Evolutionary conservation across 2,797 vertebrate species (phyloP).

Genomic region (Botia kubotai): DNA sequence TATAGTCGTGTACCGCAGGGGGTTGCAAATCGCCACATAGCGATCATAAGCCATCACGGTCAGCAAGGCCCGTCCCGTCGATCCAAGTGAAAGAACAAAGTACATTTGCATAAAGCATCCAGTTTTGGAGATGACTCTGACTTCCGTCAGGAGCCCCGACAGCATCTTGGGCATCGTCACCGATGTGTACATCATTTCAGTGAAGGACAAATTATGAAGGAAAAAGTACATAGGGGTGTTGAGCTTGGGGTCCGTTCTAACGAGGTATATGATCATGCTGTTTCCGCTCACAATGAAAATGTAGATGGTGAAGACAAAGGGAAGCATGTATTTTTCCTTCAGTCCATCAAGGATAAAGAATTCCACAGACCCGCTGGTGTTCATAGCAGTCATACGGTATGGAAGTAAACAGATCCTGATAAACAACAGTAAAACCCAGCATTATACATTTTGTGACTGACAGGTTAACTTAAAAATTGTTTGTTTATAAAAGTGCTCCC

Average conservation of each 20-base stretch:
- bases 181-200: slow-evolving; percentile 71
- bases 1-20: slow-evolving; percentile 65
- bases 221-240: slow-evolving; percentile 71
- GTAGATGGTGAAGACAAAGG: slow-evolving; percentile 61
- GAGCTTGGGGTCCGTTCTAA: slow-evolving; percentile 65
- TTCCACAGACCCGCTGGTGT: slow-evolving; percentile 40
- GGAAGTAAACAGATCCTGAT: not conserved
- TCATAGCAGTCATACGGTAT: slow-evolving; percentile 43
- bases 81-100: slow-evolving; percentile 65
- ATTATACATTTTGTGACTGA: not conserved
- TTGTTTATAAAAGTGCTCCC: not conserved
- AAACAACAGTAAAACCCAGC: not conserved
- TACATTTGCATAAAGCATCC: slow-evolving; percentile 73
- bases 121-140: slow-evolving; percentile 58
- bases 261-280: slow-evolving; percentile 67
- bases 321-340: slow-evolving; percentile 40
- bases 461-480: not conserved
- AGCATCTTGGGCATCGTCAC: slow-evolving; percentile 75
- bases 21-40: slow-evolving; percentile 69
- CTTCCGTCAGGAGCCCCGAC: slow-evolving; percentile 65
- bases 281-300: slow-evolving; percentile 65
- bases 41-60: slow-evolving; percentile 76
- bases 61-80: slow-evolving; percentile 60
- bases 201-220: slow-evolving; percentile 69
- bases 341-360: slow-evolving; percentile 69